A percentile compares a stretch with the other conserved stretches of the same genome.
Conservation (phyloP, 1,140 invertebrate species). For the Pseudomyrmex cubaensis region DNA sequence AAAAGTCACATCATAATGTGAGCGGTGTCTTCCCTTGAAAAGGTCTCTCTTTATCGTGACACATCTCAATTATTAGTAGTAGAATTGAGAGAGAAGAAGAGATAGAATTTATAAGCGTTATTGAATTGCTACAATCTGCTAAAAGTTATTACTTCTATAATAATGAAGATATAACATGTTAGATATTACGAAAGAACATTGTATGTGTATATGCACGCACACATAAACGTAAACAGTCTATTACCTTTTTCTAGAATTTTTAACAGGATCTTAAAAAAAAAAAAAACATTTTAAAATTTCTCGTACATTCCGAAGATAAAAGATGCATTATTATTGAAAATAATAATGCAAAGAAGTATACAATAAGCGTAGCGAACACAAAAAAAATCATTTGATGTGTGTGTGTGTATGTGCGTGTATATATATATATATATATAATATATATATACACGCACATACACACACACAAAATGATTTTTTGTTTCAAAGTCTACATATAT, state of each 20-base stretch:
- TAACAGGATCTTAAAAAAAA: not conserved
- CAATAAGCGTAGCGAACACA: not conserved
- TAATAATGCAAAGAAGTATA: not conserved
- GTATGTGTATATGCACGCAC: too few relatives aligned
- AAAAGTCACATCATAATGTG: not conserved
- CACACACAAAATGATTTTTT: too few relatives aligned
- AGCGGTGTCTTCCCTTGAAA: constrained; percentile 28
- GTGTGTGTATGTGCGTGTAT: not conserved
- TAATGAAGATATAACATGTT: not conserved
- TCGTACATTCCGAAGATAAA: not conserved
- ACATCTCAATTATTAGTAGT: constrained; percentile 1
- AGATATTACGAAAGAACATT: too few relatives aligned
- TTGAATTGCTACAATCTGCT: constrained; percentile 10
- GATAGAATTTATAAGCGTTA: constrained; percentile 10
- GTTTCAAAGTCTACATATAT: too few relatives aligned
- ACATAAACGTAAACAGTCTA: too few relatives aligned
- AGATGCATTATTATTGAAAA: not conserved
- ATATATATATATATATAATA: too few relatives aligned
- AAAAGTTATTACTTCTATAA: not conserved
- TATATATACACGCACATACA: too few relatives aligned
- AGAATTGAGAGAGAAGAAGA: constrained; percentile 5
- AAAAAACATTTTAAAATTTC: constrained; percentile 16
- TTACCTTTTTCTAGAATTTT: not conserved
- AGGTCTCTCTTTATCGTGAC: not conserved
- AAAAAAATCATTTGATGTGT: constrained; percentile 35